Conservation (phyloP, 2,888 invertebrate genomes). For the Hemistola chrysoprasaria region DNA sequence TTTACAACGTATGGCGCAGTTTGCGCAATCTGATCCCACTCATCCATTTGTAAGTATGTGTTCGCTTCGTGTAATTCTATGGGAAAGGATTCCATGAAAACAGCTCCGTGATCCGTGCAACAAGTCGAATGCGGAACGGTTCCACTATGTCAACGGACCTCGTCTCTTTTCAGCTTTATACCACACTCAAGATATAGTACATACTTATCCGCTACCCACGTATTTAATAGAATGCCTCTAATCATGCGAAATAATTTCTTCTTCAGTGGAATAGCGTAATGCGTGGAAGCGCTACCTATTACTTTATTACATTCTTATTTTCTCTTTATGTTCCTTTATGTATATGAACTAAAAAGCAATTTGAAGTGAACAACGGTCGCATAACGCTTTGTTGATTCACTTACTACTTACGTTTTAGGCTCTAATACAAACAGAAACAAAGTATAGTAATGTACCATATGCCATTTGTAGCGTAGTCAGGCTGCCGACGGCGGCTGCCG, state of each 20-base stretch:
- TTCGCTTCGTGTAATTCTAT: conserved; percentile 21
- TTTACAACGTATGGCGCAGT: conserved; percentile 22
- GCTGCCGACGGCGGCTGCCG: conserved; percentile 27
- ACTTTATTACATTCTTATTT: too few species aligned
- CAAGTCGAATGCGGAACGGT: conserved; percentile 48
- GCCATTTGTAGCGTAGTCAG: conserved; percentile 35
- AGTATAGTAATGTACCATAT: conserved; percentile 60
- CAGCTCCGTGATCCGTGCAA: conserved; percentile 54
- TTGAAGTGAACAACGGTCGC: conserved; percentile 23
- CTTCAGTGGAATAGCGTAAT: too few species aligned
- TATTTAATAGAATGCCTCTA: conserved; percentile 28
- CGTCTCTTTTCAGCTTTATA: conserved; percentile 52
- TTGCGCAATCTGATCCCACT: conserved; percentile 40
- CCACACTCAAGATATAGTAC: conserved; percentile 45
- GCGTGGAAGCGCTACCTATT: too few species aligned
- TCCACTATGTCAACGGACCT: conserved; percentile 12
- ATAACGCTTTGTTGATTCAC: conserved; percentile 30
- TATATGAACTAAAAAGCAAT: conserved; percentile 14
- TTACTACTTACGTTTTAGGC: conserved; percentile 51
- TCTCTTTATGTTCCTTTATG: too few species aligned
- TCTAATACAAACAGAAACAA: conserved; percentile 51
- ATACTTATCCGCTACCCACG: conserved; percentile 39
- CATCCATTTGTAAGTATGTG: conserved; percentile 32
- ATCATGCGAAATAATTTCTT: conserved; percentile 35
- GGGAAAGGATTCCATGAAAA: conserved; percentile 53